Base-by-base conservation (phyloP, 2,797 vertebrate species). In the Acestrorhynchus altus region DNA sequence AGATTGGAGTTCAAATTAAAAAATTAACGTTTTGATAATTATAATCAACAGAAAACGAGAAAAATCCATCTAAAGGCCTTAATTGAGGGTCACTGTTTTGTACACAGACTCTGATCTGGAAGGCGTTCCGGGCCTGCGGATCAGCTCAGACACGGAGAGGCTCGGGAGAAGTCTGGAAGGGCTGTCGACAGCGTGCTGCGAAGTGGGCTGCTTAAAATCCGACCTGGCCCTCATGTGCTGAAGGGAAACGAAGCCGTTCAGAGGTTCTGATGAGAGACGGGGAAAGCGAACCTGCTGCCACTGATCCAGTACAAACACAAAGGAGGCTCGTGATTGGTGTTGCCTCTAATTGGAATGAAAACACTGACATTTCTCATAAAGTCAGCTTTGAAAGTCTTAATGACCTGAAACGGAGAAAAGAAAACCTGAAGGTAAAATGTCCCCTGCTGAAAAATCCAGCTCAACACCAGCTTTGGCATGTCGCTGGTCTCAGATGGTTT, bases 211-310 rank as follows among this genome's bases (percentile, higher is more conserved):
- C 77, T 83, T 69, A 67, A 91, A 85, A 77, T 91, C 80, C 10
- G 92, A 93, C 75, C 88, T 94, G 72, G 82, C 83, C 40, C 81
- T 83, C 65, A 87, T 94, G 84, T 94, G 93, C 88, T 92, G 88
- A 83, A 47, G 12, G 22, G 60, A 65, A 71, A 18, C 35, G 46
- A 10, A 57, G 11, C 52, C 8, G 20, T 39, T 22, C 28, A 35
- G 24, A 57, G 12, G 9, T 46, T 35, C 22, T 70, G 42, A 44
- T 42, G 39, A 64, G 18, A 42, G n/a, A 2, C 6, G 31, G 31
- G 26, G 26, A 56, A 13, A 11, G 26, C 60, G 2, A 6, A 2
- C 2, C 31, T 2, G 6, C 31, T 6, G 31, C 6, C 2, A 35
- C 31, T 35, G 31, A 35, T 35, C 2, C 31, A 35, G 31, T 1